Percentiles rank a stretch among this genome's conserved stretches.
Evolutionary conservation across 2,888 invertebrate genomes (phyloP).

Genomic region (Dorcus parallelipipedus): DNA sequence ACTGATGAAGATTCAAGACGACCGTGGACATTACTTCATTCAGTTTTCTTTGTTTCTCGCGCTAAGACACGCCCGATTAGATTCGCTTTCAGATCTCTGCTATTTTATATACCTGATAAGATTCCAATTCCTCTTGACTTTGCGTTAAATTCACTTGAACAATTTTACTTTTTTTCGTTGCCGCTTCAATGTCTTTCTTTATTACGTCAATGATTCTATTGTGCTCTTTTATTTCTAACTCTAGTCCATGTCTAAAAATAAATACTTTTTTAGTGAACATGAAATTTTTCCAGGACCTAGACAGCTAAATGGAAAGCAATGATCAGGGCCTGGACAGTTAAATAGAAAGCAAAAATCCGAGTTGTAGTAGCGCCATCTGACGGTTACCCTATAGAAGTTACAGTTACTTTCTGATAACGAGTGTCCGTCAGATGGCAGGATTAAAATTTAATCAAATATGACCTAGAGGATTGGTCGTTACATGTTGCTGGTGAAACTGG

Average conservation of each 20-base stretch:
- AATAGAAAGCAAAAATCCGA: too few species aligned
- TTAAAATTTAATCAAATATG: too few species aligned
- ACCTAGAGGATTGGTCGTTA: too few species aligned
- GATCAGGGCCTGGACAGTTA: too few species aligned
- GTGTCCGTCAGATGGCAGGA: too few species aligned
- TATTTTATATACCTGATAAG: constrained; percentile 57
- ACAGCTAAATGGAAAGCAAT: too few species aligned
- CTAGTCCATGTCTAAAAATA: constrained; percentile 50
- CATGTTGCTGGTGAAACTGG: too few species aligned
- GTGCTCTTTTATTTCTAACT: constrained; percentile 59
- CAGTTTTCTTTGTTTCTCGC: constrained; percentile 70
- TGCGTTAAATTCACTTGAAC: constrained; percentile 10
- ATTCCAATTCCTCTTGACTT: constrained; percentile 53
- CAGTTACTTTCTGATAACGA: too few species aligned
- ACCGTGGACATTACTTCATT: constrained; percentile 74
- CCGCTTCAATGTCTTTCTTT: constrained; percentile 45
- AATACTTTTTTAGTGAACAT: too few species aligned
- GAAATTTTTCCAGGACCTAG: too few species aligned
- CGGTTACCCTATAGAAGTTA: too few species aligned
- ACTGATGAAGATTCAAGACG: constrained; percentile 66
- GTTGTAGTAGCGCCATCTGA: too few species aligned
- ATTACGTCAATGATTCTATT: constrained; percentile 56
- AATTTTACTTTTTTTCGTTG: constrained; percentile 7
- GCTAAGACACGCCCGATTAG: constrained; percentile 47
- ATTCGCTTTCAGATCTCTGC: neutral